Percentiles rank a stretch among this genome's conserved stretches.
Conservation (phyloP, 2,888 invertebrate species). For the Meliscaeva auricollis region DNA sequence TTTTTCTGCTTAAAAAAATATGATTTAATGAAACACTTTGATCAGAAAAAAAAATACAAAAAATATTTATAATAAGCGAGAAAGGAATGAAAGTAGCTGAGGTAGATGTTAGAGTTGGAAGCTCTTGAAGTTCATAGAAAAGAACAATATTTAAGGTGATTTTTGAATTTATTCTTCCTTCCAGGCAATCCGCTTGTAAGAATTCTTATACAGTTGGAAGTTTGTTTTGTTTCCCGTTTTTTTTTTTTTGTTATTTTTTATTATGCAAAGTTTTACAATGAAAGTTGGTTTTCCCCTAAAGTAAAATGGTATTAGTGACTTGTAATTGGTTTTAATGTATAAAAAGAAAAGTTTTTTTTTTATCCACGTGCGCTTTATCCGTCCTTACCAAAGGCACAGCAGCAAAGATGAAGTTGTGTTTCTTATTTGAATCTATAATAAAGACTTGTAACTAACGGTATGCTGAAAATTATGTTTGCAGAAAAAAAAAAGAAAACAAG, state of each 20-base stretch:
- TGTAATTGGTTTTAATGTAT: conserved; percentile 41
- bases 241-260: conserved; percentile 10
- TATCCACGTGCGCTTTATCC: neutral
- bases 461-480: neutral
- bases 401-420: conserved; percentile 4
- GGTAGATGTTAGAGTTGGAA: conserved; percentile 1
- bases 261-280: conserved; percentile 36
- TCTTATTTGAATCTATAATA: conserved; percentile 17
- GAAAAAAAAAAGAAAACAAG: neutral
- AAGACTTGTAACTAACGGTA: conserved; percentile 14
- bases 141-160: conserved; percentile 19
- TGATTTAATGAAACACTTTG: conserved; percentile 67
- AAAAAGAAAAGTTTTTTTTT: conserved; percentile 4
- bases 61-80: conserved; percentile 1
- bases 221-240: neutral
- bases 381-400: neutral
- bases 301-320: conserved; percentile 10
- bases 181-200: conserved; percentile 33
- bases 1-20: conserved; percentile 64
- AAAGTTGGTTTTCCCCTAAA: conserved; percentile 23
- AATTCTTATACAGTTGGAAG: conserved; percentile 6
- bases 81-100: neutral
- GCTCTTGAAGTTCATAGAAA: neutral
- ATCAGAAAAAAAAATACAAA: conserved; percentile 11
- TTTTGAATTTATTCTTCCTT: conserved; percentile 33